phyloP scores from a whole-genome alignment of 2,113 vertebrate species.

The Otolemur garnettii region DNA sequence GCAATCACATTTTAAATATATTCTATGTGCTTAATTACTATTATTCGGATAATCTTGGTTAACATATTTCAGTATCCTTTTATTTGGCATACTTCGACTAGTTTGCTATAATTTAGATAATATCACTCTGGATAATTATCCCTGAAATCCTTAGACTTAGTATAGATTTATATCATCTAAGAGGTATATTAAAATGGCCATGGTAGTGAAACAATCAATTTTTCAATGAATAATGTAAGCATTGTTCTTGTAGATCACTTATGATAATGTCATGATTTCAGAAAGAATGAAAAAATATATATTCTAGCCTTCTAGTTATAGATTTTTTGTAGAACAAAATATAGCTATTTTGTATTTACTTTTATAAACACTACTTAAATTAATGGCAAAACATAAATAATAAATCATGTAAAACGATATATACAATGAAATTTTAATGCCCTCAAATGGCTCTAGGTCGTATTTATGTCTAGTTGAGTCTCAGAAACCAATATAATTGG shows the following conservation, averaged over 20 bases:
- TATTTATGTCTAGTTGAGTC: conserved; percentile 29
- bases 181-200: not conserved
- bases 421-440: conserved; percentile 33
- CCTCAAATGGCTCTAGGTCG: conserved; percentile 24
- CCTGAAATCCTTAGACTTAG: not conserved
- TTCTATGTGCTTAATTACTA: not conserved
- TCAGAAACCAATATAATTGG: conserved; percentile 20
- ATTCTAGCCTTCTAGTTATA: not conserved
- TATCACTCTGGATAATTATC: not conserved
- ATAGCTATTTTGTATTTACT: not conserved
- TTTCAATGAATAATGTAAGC: conserved; percentile 13
- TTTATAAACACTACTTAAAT: conserved; percentile 38
- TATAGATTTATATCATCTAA: not conserved
- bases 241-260: conserved; percentile 44
- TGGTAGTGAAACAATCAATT: not conserved
- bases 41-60: not conserved
- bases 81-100: not conserved
- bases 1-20: not conserved
- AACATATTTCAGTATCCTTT: not conserved
- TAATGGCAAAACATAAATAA: not conserved
- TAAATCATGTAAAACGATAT: not conserved
- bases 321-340: conserved; percentile 27
- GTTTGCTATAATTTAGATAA: not conserved
- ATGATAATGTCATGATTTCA: conserved; percentile 37
- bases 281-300: conserved; percentile 38